Evolutionary conservation across 2,888 invertebrate genomes (phyloP).

Genomic region (Tinea pellionella): DNA sequence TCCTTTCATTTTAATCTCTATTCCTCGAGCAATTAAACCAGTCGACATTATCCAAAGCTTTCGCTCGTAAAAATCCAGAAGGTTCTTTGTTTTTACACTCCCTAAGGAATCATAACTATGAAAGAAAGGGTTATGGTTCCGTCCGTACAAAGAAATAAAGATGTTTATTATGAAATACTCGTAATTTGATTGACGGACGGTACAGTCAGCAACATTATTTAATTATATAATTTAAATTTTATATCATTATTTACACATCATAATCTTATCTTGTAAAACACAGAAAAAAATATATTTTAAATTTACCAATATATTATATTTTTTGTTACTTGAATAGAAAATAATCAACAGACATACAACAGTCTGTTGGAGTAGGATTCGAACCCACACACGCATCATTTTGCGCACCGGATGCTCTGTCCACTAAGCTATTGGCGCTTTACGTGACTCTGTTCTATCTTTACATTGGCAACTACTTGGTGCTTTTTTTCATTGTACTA

Average conservation of each 20-base stretch:
- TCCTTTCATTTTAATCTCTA: slow-evolving; percentile 12
- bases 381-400: too few relatives aligned
- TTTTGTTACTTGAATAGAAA: too few relatives aligned
- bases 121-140: slow-evolving; percentile 29
- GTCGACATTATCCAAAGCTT: slow-evolving; percentile 11
- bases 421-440: too few relatives aligned
- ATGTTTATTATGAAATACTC: slow-evolving; percentile 24
- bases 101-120: slow-evolving; percentile 27
- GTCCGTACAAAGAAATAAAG: slow-evolving; percentile 23
- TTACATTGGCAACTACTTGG: too few relatives aligned
- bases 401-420: too few relatives aligned
- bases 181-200: slow-evolving; percentile 25
- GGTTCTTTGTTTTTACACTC: slow-evolving; percentile 31
- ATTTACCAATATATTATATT: too few relatives aligned
- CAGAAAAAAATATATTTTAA: too few relatives aligned
- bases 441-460: too few relatives aligned
- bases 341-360: too few relatives aligned
- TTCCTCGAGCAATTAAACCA: slow-evolving; percentile 8
- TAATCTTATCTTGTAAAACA: too few relatives aligned
- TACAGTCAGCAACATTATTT: background rate
- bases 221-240: background rate
- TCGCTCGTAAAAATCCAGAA: slow-evolving; percentile 31
- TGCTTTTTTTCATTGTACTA: too few relatives aligned
- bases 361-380: too few relatives aligned
- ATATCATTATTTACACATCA: background rate